Conservation (phyloP, 2,797 vertebrate genomes). For the Sciaenops ocellatus region DNA sequence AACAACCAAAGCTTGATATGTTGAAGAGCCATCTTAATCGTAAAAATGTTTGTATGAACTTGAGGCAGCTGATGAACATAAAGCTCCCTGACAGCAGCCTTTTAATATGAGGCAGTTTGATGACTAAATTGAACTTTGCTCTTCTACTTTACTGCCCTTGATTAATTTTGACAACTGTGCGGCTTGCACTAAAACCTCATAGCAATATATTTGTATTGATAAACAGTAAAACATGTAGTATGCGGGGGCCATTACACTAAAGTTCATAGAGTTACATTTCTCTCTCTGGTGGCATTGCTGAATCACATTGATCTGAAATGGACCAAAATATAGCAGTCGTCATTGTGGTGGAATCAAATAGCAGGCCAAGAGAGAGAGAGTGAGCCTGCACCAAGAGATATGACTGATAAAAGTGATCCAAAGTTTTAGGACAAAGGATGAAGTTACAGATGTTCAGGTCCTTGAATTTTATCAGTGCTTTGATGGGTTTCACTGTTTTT, state of each 20-base stretch:
- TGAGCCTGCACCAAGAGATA: neutral
- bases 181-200: neutral
- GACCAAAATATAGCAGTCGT: neutral
- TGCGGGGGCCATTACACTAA: neutral
- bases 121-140: neutral
- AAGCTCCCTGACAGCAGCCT: neutral
- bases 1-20: neutral
- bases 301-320: slow-evolving; percentile 14
- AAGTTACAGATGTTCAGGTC: neutral
- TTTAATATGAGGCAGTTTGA: slow-evolving; percentile 16
- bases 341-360: neutral
- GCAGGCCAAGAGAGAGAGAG: neutral
- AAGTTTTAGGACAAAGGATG: neutral
- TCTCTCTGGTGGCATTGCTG: neutral
- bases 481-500: neutral
- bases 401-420: neutral
- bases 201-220: slow-evolving; percentile 4
- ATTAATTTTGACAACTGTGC: slow-evolving; percentile 1
- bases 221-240: slow-evolving; percentile 13
- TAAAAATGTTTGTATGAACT: neutral
- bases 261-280: neutral
- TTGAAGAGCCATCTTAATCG: neutral
- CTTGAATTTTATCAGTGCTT: neutral
- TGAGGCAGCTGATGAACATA: neutral
- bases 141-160: slow-evolving; percentile 9